Base-by-base conservation (phyloP, 1,140 invertebrate species). In the Mya arenaria region DNA sequence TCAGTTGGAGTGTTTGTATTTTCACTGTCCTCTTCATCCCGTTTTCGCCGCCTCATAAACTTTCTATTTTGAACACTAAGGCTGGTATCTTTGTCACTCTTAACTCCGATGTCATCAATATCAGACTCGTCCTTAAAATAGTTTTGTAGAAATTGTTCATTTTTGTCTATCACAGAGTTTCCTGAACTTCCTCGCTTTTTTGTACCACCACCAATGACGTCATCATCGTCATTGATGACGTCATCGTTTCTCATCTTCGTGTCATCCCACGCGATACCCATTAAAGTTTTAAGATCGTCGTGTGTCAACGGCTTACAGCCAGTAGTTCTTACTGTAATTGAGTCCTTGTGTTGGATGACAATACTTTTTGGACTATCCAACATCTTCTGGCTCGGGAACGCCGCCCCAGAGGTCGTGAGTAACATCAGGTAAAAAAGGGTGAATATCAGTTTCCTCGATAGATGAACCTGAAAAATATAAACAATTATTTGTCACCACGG, bases 51-150 rank as follows among this genome's bases (percentile, higher is more conserved):
- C 34, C 78, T 30, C 78, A 81, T 81, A 62, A 71, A 81, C 30
- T 81, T 81, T 30, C 63, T 78, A 3, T 25, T 58, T 63, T 71
- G 68, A 81, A 81, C 66, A 81, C 68, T 63, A 62, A 81, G 44
- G 66, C 66, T 81, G 62, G 41, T 55, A 55, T 58, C 75, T 8
- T 69, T 48, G 44, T 32, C 58, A 2, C 72, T 55, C 28, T 81
- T 34, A 39, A 10, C 37, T 28, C 44, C 74, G 44, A 68, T 39
- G 23, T 44, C 68, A 30, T 81, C 78, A 71, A 81, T 81, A 37
- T 81, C 66, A 32, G 36, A n/a, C 37, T 81, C 78, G 44, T 81
- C 78, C 19, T 63, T 62, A 44, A 75, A 62, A 60, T 72, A 72
- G 65, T 37, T 58, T 34, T 69, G 66, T 10, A 62, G 19, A 65